Evolutionary conservation across 2,888 invertebrate species (phyloP).

Genomic region (Epicampocera succincta): DNA sequence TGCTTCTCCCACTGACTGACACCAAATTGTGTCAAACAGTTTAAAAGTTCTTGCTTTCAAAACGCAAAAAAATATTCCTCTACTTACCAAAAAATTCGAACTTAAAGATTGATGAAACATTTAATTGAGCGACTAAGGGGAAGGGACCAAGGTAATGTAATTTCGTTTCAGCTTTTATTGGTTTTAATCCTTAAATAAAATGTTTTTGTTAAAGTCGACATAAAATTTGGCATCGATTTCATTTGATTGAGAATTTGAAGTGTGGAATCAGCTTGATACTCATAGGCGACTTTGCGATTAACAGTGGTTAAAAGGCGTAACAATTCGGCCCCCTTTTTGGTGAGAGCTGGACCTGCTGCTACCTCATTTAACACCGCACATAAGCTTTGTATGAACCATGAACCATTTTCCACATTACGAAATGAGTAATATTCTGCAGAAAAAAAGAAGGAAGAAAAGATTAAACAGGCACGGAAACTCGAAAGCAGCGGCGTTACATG

Average conservation of each 20-base stretch:
- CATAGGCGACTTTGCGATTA: slow-evolving; percentile 85
- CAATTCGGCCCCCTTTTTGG: slow-evolving; percentile 83
- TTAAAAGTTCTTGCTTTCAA: too few relatives aligned
- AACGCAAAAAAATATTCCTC: too few relatives aligned
- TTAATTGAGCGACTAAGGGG: too few relatives aligned
- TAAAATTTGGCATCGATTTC: slow-evolving; percentile 87
- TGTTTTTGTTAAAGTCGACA: slow-evolving; percentile 85
- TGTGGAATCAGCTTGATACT: slow-evolving; percentile 84
- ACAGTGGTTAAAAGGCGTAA: slow-evolving; percentile 85
- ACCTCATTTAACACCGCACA: slow-evolving; percentile 83
- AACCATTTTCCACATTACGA: slow-evolving; percentile 86
- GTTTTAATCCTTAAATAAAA: slow-evolving; percentile 82
- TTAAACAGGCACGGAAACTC: neutral
- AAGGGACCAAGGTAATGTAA: neutral
- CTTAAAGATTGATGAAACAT: too few relatives aligned
- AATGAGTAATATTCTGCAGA: slow-evolving; percentile 85
- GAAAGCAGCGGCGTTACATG: too few relatives aligned
- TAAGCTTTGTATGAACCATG: slow-evolving; percentile 88
- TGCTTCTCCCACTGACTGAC: too few relatives aligned
- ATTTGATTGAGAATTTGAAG: slow-evolving; percentile 82
- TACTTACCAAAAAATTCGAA: too few relatives aligned
- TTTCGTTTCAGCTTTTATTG: slow-evolving; percentile 37
- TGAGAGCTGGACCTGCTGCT: slow-evolving; percentile 80
- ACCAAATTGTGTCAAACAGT: too few relatives aligned
- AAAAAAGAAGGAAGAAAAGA: slow-evolving; percentile 3